Evolutionary conservation across 1,140 invertebrate genomes (phyloP).

Genomic region (Eueides isabella): DNA sequence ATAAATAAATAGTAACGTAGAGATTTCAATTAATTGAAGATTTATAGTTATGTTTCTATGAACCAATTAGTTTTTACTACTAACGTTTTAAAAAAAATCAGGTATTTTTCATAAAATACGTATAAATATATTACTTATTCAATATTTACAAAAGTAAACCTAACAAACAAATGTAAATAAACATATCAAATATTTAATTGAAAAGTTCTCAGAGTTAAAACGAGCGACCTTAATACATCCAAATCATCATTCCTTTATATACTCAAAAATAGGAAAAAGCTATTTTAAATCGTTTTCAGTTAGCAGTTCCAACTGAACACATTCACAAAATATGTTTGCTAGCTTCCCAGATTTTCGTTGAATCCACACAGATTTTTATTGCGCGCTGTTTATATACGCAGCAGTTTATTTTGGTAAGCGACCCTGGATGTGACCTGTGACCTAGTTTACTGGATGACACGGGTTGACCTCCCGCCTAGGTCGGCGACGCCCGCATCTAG

Average conservation of each 20-base stretch:
- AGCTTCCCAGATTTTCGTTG: neutral
- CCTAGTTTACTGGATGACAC: slow-evolving; percentile 61
- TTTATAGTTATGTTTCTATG: too few relatives aligned
- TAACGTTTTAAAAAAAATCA: too few relatives aligned
- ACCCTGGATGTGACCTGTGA: slow-evolving; percentile 58
- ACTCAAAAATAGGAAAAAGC: neutral
- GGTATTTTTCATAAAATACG: too few relatives aligned
- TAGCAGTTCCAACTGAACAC: neutral
- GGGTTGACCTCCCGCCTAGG: slow-evolving; percentile 64
- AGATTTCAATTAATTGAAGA: too few relatives aligned
- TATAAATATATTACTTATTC: too few relatives aligned
- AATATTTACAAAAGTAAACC: neutral
- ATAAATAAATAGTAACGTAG: too few relatives aligned
- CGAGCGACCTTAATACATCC: neutral
- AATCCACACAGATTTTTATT: neutral
- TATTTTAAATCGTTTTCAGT: neutral
- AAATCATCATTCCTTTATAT: neutral
- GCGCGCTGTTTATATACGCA: slow-evolving; percentile 18
- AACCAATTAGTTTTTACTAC: too few relatives aligned
- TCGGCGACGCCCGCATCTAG: slow-evolving; percentile 52
- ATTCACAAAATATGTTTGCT: slow-evolving; percentile 15
- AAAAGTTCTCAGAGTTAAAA: neutral
- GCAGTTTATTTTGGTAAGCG: slow-evolving; percentile 38
- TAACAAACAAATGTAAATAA: neutral
- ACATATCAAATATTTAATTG: neutral